Conservation (phyloP, 2,113 vertebrate genomes). For the Cervus canadensis region DNA sequence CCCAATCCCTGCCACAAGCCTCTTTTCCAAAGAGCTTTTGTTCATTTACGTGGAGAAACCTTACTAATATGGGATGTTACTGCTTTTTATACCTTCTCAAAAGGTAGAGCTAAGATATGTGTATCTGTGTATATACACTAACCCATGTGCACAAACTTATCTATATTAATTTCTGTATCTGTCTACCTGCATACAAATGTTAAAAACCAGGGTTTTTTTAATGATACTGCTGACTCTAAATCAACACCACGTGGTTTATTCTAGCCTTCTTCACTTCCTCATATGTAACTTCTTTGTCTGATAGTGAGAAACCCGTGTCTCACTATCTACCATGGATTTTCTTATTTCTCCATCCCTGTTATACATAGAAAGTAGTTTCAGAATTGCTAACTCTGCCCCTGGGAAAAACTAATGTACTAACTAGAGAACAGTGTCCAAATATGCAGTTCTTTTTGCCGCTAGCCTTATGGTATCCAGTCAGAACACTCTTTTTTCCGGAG, state of each 20-base stretch:
- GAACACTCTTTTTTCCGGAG: neutral
- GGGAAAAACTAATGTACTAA: neutral
- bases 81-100: neutral
- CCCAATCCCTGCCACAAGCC: neutral
- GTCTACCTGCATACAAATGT: neutral
- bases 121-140: too few relatives aligned
- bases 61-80: neutral
- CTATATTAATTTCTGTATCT: neutral
- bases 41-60: neutral
- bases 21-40: neutral
- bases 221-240: neutral
- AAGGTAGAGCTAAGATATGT: neutral
- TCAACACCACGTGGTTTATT: neutral
- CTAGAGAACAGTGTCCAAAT: neutral
- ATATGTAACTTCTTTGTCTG: neutral
- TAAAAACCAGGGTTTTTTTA: neutral
- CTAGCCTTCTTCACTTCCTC: neutral
- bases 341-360: neutral
- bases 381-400: neutral
- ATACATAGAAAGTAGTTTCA: neutral
- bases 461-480: neutral
- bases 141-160: fast-evolving
- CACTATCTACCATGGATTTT: neutral
- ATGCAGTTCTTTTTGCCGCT: neutral
- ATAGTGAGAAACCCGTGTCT: neutral